Conservation (phyloP, 2,888 invertebrate genomes). For the Rhogogaster chlorosoma region DNA sequence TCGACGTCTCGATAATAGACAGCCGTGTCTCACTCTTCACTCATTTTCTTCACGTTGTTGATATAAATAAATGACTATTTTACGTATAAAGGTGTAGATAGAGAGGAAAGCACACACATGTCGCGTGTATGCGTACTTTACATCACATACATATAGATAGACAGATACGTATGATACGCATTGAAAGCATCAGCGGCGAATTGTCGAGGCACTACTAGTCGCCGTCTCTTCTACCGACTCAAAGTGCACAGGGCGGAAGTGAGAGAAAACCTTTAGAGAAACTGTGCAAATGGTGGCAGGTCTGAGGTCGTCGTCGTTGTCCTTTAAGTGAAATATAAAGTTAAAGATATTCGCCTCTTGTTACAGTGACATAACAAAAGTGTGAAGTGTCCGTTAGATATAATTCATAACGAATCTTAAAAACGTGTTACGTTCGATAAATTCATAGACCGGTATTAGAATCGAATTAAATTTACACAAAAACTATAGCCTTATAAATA, state of each 20-base stretch:
- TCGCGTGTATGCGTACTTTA: not conserved
- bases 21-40: too few species aligned
- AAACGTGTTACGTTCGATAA: not conserved
- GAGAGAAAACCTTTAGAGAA: conserved; percentile 54
- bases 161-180: not conserved
- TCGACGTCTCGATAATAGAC: too few species aligned
- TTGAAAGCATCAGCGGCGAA: not conserved
- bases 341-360: not conserved
- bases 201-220: not conserved
- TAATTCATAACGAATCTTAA: not conserved
- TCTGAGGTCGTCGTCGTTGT: conserved; percentile 57
- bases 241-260: conserved; percentile 66
- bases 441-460: not conserved
- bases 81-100: not conserved
- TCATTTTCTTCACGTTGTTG: too few species aligned
- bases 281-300: conserved; percentile 69
- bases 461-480: not conserved
- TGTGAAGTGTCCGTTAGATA: not conserved
- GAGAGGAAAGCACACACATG: not conserved
- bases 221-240: conserved; percentile 11
- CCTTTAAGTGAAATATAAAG: conserved; percentile 6
- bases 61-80: not conserved
- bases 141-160: not conserved
- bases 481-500: conserved; percentile 71
- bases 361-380: conserved; percentile 54